phyloP scores from a whole-genome alignment of 2,797 vertebrate species.

The Sebastiscus albofasciatus region DNA sequence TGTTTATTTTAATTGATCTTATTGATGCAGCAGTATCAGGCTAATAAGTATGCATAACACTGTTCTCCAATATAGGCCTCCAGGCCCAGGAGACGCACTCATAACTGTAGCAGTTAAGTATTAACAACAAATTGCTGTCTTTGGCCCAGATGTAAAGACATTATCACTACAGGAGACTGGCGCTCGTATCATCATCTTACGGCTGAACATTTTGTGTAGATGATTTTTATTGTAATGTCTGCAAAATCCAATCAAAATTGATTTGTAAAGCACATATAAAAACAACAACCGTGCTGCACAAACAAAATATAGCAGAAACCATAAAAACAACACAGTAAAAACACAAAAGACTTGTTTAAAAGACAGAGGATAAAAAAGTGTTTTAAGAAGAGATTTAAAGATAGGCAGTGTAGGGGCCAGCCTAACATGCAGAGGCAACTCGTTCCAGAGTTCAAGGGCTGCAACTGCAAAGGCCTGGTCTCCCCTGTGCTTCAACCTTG shows the following conservation, averaged over 20 bases:
- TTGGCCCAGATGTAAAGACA: background rate
- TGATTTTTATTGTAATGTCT: background rate
- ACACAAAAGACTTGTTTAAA: too few relatives aligned
- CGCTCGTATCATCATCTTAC: background rate
- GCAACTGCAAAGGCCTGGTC: too few relatives aligned
- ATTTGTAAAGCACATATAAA: too few relatives aligned
- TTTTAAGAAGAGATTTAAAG: too few relatives aligned
- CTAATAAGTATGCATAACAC: conserved; percentile 10
- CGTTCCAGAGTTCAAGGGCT: too few relatives aligned
- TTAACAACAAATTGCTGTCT: conserved; percentile 10
- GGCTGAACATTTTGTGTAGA: background rate
- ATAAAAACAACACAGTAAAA: too few relatives aligned
- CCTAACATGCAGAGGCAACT: too few relatives aligned
- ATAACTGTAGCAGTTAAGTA: conserved; percentile 8
- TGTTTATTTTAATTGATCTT: conserved; percentile 29
- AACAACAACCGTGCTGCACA: too few relatives aligned
- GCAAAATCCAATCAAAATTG: background rate
- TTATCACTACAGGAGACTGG: background rate
- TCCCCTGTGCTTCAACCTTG: too few relatives aligned
- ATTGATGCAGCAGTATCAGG: background rate
- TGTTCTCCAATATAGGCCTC: conserved; percentile 2
- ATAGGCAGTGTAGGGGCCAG: too few relatives aligned
- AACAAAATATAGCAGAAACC: too few relatives aligned
- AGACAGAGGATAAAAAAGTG: too few relatives aligned
- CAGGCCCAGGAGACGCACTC: conserved; percentile 1